Percentiles rank a stretch among this genome's conserved stretches.
phyloP scores from a whole-genome alignment of 35 echinoderm and acorn worm species.

The Heliocidaris tuberculata region DNA sequence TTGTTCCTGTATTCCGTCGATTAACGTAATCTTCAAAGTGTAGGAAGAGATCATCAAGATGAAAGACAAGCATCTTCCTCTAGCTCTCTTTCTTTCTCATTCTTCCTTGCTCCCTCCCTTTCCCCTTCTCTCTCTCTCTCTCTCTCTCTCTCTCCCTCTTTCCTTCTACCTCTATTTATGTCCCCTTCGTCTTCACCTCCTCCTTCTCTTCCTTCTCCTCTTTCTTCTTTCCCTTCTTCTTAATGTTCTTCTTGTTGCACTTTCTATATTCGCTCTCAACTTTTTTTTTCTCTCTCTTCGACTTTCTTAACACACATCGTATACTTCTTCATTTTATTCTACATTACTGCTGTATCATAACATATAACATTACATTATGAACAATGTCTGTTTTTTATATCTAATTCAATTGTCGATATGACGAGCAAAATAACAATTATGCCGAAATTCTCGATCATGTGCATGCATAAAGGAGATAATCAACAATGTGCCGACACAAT shows the following conservation, averaged over 20 bases:
- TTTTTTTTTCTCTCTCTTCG: too few relatives aligned
- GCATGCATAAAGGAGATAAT: not conserved
- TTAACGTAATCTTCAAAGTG: not conserved
- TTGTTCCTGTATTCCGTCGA: not conserved
- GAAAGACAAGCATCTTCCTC: not conserved
- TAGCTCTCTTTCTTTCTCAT: not conserved
- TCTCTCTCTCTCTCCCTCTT: too few relatives aligned
- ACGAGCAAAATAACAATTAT: not conserved
- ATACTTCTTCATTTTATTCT: too few relatives aligned
- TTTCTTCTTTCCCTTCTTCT: too few relatives aligned
- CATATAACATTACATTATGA: not conserved
- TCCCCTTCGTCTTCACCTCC: too few relatives aligned
- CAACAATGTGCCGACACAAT: not conserved
- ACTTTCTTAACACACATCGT: too few relatives aligned
- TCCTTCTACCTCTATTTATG: too few relatives aligned
- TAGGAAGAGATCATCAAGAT: not conserved
- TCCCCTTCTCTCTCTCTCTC: not conserved
- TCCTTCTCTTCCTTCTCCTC: too few relatives aligned
- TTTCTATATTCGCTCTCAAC: too few relatives aligned
- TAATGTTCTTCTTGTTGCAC: too few relatives aligned
- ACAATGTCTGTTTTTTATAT: not conserved
- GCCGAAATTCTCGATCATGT: not conserved
- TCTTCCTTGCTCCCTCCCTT: not conserved
- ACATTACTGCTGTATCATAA: too few relatives aligned
- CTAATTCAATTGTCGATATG: not conserved